Evolutionary conservation across 2,113 vertebrate genomes (phyloP), one percentile per base, ranked within the genome.

Genomic region (Rutilus rutilus): DNA sequence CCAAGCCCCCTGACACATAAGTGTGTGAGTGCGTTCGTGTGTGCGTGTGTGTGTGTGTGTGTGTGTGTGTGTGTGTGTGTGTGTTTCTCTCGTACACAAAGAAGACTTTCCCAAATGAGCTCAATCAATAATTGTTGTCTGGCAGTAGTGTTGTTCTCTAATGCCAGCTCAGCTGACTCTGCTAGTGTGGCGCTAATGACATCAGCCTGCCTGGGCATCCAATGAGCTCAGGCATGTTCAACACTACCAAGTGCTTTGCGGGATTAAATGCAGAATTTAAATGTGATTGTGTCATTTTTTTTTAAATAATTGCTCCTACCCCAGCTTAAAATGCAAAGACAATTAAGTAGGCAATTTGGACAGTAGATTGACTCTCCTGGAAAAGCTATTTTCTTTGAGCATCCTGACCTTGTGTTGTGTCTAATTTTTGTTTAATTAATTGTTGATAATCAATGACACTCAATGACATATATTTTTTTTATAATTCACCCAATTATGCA

Each of bases 111-210:
- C 39, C 54, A 85, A 69, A 85, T 76, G 78, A 85, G 73, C 65
- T 60, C 52, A 81, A 88, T 88, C 87, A 83, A 83, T 86, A 83
- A 83, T 86, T 81, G 71, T 59, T 52, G 60, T 85, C 87, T 88
- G 86, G 57, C 78, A 45, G 42, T 3, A 33, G 9, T 39, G 78
- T 52, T 42, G 83, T 77, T 75, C 69, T 75, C 65, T 84, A 85
- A 88, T 76, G 75, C 71, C 83, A 79, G 45, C 77, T 84, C 59
- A 67, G 25, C 74, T 79, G 81, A 69, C 59, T 88, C 83, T 82
- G 74, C 75, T 84, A 59, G 69, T 76, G 10, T 52, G 19, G 14
- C 14, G 52, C 17, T 73, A 79, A 84, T 83, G 74, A 87, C 67
- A 75, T 69, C 86, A 74, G 62, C 15, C 75, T 2, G 62, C 15